Evolutionary conservation across 2,113 vertebrate genomes (phyloP), one percentile per base, ranked within the genome.

Genomic region (Alaudala cheleensis): DNA sequence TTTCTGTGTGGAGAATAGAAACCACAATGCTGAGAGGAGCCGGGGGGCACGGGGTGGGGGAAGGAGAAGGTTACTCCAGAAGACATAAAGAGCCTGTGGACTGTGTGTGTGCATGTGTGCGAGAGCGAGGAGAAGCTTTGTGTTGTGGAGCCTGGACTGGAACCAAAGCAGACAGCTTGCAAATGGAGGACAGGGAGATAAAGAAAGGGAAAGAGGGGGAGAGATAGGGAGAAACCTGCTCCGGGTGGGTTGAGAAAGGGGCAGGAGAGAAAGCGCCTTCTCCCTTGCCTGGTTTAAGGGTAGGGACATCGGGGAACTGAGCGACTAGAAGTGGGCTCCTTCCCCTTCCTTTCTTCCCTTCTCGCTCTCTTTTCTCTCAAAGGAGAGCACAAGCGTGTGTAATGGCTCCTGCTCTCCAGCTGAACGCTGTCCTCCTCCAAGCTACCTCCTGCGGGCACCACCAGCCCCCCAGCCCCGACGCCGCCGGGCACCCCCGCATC

Each of bases 331-430:
- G 95, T 97, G 90, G 92, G 96, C 95, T 97, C 87, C 92, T 95
- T 96, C 88, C 70, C 91, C 54, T 95, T 91, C 78, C 89, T 97
- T 96, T 97, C 95, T 95, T 95, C 94, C 96, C 76, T 96, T 94
- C 96, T 94, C 78, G 76, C 95, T 90, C 80, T 95, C 81, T 77
- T 91, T 91, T 76, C 91, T 96, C 96, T 97, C 93, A 94, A 80
- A 97, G 91, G 91, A 98, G 95, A 98, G 98, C 98, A 98, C 95
- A 92, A 98, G 98, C 97, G 97, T 97, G 98, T 98, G 98, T 98
- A 99, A 99, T 99, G 98, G 99, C 98, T 99, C 97, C 99, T 99
- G 98, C 97, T 98, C 98, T 98, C 97, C 98, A 98, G 97, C 97
- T 94, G 97, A 97, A 97, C 97, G 98, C 97, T 98, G 98, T 98